Evolutionary conservation across 2,797 vertebrate genomes (phyloP), one percentile per base, ranked within the genome.

Genomic region (Huso huso): DNA sequence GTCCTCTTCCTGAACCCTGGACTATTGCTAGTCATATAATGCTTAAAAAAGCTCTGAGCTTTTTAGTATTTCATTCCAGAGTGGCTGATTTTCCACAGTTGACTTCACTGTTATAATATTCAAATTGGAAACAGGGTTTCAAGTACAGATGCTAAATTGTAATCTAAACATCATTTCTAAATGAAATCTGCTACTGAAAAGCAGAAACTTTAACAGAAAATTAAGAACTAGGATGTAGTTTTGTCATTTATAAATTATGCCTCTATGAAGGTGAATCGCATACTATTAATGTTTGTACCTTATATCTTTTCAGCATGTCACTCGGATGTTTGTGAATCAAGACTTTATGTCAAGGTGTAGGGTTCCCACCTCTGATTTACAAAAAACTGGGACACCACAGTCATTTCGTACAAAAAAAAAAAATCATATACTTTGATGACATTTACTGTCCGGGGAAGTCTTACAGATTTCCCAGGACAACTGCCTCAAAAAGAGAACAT

Each of bases 281-380:
- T 18, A 84, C 81, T 73, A 77, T 62, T 74, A 82, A 76, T 79
- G 15, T 81, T 75, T 75, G 75, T 75, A 79, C 80, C 71, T 82
- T 82, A 77, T 71, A 55, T 66, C 72, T 76, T 18, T 78, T 82
- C 84, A 88, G 82, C 82, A 82, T 86, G 81, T 82, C 84, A 84
- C 72, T 73, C 74, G 77, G 81, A 85, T 84, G 82, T 79, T 89
- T 86, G 88, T 86, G 86, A 85, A 71, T 77, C 79, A 81, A 76
- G 82, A 82, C 82, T 80, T 87, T 86, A 86, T 73, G 81, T 86
- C 83, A 90, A 90, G 90, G 89, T 89, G 88, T 18, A 18, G 15
- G 15, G 15, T 18, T 18, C 15, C 15, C 15, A 18, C 15, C 15
- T 18, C 15, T 18, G 15, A 18, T 18, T 18, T 18, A 18, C 15